Evolutionary conservation across 2,113 vertebrate genomes (phyloP).

Genomic region (Mus pahari): DNA sequence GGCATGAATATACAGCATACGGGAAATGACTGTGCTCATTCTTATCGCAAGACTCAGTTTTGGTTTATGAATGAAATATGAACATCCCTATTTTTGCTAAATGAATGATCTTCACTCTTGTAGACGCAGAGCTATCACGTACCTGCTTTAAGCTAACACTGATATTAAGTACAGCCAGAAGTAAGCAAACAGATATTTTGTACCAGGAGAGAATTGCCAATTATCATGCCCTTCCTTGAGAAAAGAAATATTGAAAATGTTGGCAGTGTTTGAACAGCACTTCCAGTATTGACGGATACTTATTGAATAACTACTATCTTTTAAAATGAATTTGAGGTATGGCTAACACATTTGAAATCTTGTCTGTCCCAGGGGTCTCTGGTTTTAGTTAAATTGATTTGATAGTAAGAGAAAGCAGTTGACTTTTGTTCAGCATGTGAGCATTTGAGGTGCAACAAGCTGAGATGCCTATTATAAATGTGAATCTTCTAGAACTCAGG

Average conservation of each 20-base stretch:
- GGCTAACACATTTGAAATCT: conserved; percentile 35
- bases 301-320: neutral
- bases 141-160: neutral
- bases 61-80: conserved; percentile 19
- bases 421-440: neutral
- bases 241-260: neutral
- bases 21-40: neutral
- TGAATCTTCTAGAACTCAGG: neutral
- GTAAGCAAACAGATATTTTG: neutral
- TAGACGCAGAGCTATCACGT: neutral
- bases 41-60: neutral
- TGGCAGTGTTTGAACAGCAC: neutral
- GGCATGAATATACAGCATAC: too few species aligned
- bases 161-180: neutral
- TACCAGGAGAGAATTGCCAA: neutral
- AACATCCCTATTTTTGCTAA: neutral
- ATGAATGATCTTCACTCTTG: neutral
- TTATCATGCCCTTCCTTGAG: neutral
- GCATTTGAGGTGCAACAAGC: neutral
- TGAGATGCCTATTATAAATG: neutral
- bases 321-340: conserved; percentile 4
- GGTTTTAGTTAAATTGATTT: conserved; percentile 7
- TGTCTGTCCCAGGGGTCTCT: neutral
- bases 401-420: conserved; percentile 52
- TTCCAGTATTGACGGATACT: neutral